These are phyloP conservation scores for Aldrovandia affinis DNA, from an alignment of 2,797 vertebrate genomes.

Conservation along the genomic window DNA sequence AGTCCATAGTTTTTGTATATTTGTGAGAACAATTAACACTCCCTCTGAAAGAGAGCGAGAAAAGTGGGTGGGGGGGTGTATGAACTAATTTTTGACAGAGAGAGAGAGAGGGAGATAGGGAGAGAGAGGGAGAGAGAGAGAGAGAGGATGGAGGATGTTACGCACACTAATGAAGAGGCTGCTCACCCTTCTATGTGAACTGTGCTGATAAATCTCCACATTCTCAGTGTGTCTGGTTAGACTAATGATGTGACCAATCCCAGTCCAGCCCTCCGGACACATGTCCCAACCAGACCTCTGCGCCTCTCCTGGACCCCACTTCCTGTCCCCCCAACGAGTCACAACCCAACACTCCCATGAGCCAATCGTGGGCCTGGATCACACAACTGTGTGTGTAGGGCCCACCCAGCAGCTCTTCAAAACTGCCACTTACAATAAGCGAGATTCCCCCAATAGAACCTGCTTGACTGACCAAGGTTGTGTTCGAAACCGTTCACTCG, in stretches of 20 bases:
- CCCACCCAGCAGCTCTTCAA: background rate
- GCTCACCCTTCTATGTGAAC: constrained; percentile 7
- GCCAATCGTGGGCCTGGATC: background rate
- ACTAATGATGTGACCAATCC: constrained; percentile 5
- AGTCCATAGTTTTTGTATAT: background rate
- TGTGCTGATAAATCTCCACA: constrained; percentile 18
- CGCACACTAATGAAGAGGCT: constrained; percentile 11
- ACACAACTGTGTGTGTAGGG: background rate
- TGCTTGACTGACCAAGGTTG: no score
- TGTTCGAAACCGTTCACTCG: no score
- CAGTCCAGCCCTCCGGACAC: background rate
- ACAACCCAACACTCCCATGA: background rate
- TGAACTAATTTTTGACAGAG: background rate
- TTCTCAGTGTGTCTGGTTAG: constrained; percentile 21
- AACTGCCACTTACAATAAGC: background rate
- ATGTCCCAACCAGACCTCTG: background rate
- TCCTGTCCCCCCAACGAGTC: background rate
- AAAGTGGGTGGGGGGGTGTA: no score
- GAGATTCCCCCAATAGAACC: no score
- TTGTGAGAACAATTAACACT: background rate
- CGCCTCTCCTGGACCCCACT: background rate
- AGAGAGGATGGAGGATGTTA: background rate
- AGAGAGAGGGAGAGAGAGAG: background rate
- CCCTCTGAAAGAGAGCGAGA: no score
- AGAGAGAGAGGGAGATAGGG: background rate